phyloP scores from a whole-genome alignment of 1,140 invertebrate genomes.

The Neodiprion pinetum region DNA sequence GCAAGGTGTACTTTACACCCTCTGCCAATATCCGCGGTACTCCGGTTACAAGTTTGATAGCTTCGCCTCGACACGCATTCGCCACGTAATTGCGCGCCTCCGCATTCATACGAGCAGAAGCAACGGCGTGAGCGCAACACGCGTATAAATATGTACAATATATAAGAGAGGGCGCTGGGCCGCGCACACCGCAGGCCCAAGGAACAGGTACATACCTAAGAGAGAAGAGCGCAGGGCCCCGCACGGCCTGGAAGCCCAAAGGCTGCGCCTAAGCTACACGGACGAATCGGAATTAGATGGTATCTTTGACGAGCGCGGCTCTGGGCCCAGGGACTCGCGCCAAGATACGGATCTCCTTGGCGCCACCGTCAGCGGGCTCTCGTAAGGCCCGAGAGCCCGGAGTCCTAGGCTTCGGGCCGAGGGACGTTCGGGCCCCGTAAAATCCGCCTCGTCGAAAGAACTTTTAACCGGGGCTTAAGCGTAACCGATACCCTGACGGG shows the following conservation, averaged over 20 bases:
- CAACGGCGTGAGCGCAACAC: no score
- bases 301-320: constrained; percentile 54
- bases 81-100: no score
- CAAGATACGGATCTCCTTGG: constrained; percentile 55
- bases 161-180: no score
- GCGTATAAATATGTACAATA: no score
- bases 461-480: constrained; percentile 52
- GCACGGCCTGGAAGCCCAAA: constrained; percentile 9
- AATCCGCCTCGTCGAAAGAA: not conserved
- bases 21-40: no score
- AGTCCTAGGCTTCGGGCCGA: constrained; percentile 18
- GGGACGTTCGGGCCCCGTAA: constrained; percentile 8
- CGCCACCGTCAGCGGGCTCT: constrained; percentile 46
- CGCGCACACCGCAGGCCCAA: not conserved
- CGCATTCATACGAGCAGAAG: no score
- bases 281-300: constrained; percentile 58
- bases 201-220: constrained; percentile 29
- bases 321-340: constrained; percentile 38
- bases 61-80: no score
- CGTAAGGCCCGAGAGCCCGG: constrained; percentile 29
- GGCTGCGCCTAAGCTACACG: constrained; percentile 25
- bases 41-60: no score
- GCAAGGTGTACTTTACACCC: no score
- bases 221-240: constrained; percentile 23
- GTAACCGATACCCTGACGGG: constrained; percentile 53